Evolutionary conservation across 2,797 vertebrate species (phyloP).

Genomic region (Lacerta agilis): DNA sequence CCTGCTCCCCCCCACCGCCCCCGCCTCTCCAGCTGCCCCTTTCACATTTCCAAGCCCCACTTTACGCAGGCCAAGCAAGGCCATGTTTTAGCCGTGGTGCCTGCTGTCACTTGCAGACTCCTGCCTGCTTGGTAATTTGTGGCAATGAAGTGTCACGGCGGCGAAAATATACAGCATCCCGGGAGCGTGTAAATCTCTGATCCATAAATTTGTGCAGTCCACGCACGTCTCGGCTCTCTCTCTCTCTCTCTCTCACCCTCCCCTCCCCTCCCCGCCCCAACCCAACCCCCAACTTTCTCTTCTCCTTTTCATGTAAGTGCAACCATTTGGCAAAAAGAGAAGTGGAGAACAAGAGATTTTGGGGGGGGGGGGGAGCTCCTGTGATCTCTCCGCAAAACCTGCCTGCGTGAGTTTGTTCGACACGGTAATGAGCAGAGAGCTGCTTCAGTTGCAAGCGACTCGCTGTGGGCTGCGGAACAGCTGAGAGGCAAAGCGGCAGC

Average conservation of each 20-base stretch:
- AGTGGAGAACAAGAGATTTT: not conserved
- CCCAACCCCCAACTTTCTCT: not conserved
- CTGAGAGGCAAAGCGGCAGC: slow-evolving; percentile 13
- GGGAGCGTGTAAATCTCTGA: slow-evolving; percentile 65
- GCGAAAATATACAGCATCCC: slow-evolving; percentile 57
- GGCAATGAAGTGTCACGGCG: slow-evolving; percentile 69
- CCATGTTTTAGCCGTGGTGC: slow-evolving; percentile 54
- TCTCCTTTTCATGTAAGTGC: slow-evolving; percentile 29
- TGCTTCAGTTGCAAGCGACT: not conserved
- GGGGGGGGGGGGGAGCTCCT: not conserved
- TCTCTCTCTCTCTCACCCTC: slow-evolving; percentile 9
- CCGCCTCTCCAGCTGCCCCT: slow-evolving; percentile 40
- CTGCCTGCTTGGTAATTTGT: slow-evolving; percentile 67
- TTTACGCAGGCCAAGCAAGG: slow-evolving; percentile 16
- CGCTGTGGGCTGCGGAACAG: not conserved
- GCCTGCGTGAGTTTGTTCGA: not conserved
- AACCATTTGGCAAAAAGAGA: slow-evolving; percentile 58
- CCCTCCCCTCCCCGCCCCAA: too few species aligned
- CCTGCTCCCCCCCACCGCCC: too few species aligned
- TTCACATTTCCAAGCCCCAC: slow-evolving; percentile 42
- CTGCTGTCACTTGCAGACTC: slow-evolving; percentile 62
- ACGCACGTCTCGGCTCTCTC: not conserved
- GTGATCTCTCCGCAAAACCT: slow-evolving; percentile 44
- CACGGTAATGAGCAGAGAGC: not conserved
- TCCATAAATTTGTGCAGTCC: slow-evolving; percentile 57